These are phyloP conservation scores for Platorchestia sp. DNA, from an alignment of 1,140 invertebrate species.

Conservation along the genomic window DNA sequence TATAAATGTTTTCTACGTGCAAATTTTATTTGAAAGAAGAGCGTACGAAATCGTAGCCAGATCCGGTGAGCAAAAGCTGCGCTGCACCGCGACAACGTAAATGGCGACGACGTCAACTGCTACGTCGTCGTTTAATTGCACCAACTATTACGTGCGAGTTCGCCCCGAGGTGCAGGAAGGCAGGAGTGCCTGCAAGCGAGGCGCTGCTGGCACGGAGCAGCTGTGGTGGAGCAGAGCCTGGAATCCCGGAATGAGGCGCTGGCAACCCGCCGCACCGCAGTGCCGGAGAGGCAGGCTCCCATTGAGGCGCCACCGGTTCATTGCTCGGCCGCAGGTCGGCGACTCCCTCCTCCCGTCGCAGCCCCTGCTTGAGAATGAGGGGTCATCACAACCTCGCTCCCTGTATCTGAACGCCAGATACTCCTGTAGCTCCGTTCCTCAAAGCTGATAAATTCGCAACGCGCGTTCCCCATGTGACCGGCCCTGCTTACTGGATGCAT, in stretches of 20 bases:
- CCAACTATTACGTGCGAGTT: too few species aligned
- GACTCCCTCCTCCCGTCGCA: not conserved
- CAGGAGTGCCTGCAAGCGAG: not conserved
- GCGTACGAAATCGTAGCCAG: too few species aligned
- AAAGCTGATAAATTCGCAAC: not conserved
- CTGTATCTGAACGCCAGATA: not conserved
- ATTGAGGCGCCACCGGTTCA: conserved; percentile 41
- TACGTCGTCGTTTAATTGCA: too few species aligned
- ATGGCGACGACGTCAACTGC: too few species aligned
- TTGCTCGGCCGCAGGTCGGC: conserved; percentile 15
- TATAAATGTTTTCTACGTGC: too few species aligned
- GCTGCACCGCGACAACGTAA: too few species aligned
- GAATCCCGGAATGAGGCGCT: not conserved
- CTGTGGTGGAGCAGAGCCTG: not conserved
- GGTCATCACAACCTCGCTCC: not conserved
- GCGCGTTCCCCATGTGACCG: not conserved
- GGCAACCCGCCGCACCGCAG: not conserved
- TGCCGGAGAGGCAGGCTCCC: not conserved
- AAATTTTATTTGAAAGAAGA: too few species aligned
- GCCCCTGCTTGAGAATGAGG: not conserved
- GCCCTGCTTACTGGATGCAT: not conserved
- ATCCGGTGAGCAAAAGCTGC: too few species aligned
- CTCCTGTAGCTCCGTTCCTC: not conserved
- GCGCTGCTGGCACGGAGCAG: not conserved
- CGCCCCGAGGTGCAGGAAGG: too few species aligned